Percentiles rank a stretch among this genome's conserved stretches.
These are phyloP conservation scores for Telmatochromis bifrenatus DNA, from an alignment of 2,113 vertebrate species.

Conservation along the genomic window DNA sequence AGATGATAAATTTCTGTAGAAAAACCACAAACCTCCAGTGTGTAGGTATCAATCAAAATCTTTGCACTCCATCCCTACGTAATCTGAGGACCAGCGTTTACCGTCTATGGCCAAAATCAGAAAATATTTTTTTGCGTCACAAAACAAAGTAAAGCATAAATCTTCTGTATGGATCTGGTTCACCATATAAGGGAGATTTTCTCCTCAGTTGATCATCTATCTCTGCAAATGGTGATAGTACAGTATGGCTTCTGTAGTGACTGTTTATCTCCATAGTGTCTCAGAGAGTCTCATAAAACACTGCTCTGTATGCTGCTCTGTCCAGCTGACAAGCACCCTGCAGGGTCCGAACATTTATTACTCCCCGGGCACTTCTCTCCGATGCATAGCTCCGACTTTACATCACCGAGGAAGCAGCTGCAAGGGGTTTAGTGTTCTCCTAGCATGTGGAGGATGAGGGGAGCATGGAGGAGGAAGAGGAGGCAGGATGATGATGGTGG, in stretches of 20 bases:
- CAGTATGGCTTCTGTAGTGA: slow-evolving; percentile 26
- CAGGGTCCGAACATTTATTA: slow-evolving; percentile 44
- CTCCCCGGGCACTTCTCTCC: slow-evolving; percentile 23
- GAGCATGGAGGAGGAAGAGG: background rate
- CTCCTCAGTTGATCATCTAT: slow-evolving; percentile 10
- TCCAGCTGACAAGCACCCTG: slow-evolving; percentile 32
- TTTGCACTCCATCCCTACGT: background rate
- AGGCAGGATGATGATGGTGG: background rate
- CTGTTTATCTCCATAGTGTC: slow-evolving; percentile 4
- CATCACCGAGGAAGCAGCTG: slow-evolving; percentile 76
- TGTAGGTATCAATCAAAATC: background rate
- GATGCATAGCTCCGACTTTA: slow-evolving; percentile 64
- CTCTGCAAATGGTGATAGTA: background rate
- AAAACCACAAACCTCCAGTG: background rate
- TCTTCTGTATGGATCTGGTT: background rate
- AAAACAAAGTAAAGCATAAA: background rate
- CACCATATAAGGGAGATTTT: background rate
- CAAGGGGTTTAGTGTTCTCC: slow-evolving; percentile 34
- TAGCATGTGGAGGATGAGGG: slow-evolving; percentile 33
- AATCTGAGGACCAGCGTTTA: background rate
- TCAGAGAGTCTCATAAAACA: slow-evolving; percentile 31
- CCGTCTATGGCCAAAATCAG: background rate
- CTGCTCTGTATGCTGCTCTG: background rate
- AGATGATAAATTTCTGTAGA: background rate
- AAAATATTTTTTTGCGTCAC: background rate